A percentile compares a stretch with the other conserved stretches of the same genome.
Conservation (phyloP, 1,140 invertebrate species). For the Aleiodes sp. region DNA sequence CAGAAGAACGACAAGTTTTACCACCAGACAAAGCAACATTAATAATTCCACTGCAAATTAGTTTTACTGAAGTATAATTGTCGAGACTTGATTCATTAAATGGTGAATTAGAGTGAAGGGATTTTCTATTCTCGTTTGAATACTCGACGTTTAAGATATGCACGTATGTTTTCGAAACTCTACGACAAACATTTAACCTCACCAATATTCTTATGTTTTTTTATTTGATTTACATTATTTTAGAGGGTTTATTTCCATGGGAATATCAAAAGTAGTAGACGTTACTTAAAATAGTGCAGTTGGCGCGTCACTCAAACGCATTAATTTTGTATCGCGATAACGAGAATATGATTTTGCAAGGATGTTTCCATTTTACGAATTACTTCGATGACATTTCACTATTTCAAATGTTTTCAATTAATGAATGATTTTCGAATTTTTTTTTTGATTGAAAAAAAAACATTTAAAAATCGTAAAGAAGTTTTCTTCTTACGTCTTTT, state of each 20-base stretch:
- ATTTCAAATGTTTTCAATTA: too few species aligned
- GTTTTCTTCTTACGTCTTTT: too few species aligned
- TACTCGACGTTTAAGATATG: neutral
- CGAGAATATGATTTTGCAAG: too few species aligned
- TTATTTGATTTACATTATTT: too few species aligned
- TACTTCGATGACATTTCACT: too few species aligned
- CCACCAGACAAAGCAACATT: neutral
- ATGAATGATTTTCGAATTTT: too few species aligned
- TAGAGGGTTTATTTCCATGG: neutral
- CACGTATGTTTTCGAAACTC: neutral
- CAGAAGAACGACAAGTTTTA: too few species aligned
- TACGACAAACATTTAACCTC: neutral
- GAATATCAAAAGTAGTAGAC: slow-evolving; percentile 6
- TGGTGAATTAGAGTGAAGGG: neutral
- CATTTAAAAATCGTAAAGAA: too few species aligned
- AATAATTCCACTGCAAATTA: slow-evolving; percentile 4
- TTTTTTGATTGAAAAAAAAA: too few species aligned
- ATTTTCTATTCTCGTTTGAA: slow-evolving; percentile 11
- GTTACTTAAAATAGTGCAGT: neutral
- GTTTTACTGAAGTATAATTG: neutral
- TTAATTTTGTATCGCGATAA: neutral
- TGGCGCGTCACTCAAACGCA: neutral
- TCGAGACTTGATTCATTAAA: neutral
- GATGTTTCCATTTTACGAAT: too few species aligned
- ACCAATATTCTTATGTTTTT: neutral